A percentile compares a stretch with the other conserved stretches of the same genome.
These are phyloP conservation scores for Drosophila mayaguana DNA, from an alignment of 2,888 invertebrate species.

Conservation along the genomic window DNA sequence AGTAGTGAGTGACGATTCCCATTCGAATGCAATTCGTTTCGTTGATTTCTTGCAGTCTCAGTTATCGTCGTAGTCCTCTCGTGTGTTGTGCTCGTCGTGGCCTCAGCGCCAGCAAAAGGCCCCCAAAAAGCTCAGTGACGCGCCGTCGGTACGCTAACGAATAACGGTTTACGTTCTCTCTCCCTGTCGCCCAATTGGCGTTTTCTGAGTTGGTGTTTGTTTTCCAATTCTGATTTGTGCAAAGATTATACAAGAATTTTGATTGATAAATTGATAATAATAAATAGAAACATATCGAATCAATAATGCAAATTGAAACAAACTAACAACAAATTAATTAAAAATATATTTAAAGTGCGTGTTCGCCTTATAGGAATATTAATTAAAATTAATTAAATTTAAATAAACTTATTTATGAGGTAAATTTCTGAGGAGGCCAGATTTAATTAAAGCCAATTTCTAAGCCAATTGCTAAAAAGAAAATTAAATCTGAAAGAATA, in stretches of 20 bases:
- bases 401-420: constrained; percentile 16
- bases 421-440: constrained; percentile 15
- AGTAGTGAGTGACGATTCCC: constrained; percentile 75
- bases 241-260: constrained; percentile 35
- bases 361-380: neutral
- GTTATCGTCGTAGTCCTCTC: constrained; percentile 49
- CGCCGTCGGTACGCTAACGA: constrained; percentile 81
- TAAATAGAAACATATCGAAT: constrained; percentile 34
- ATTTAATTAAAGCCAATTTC: neutral
- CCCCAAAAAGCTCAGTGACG: constrained; percentile 81
- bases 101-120: constrained; percentile 22
- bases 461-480: neutral
- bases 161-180: constrained; percentile 46
- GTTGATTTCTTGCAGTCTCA: constrained; percentile 76
- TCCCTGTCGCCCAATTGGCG: constrained; percentile 41
- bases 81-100: constrained; percentile 35
- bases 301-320: constrained; percentile 38
- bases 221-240: constrained; percentile 53
- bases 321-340: constrained; percentile 7
- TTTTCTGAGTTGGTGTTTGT: constrained; percentile 26
- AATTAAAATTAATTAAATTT: neutral
- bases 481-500: neutral
- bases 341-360: constrained; percentile 18
- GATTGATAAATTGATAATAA: constrained; percentile 27
- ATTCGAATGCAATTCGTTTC: constrained; percentile 80